Evolutionary conservation across 1,140 invertebrate genomes (phyloP).

Genomic region (Zaprionus capensis): DNA sequence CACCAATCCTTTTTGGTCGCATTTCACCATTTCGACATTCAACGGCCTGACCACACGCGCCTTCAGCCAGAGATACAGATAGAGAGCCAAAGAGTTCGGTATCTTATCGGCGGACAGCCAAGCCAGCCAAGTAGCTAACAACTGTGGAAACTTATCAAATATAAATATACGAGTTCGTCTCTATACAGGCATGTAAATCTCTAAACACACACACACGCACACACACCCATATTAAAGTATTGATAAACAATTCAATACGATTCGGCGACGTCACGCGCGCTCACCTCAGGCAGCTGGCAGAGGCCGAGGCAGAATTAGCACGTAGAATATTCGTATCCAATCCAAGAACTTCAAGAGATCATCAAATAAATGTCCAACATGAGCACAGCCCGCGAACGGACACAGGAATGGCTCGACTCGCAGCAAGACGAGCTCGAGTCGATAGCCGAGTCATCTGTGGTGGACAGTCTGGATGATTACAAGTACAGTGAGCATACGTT

Average conservation of each 20-base stretch:
- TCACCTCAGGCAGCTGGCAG: not conserved
- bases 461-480: conserved; percentile 70
- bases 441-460: conserved; percentile 70
- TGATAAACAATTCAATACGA: conserved; percentile 36
- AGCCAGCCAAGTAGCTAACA: conserved; percentile 1
- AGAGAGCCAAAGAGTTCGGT: conserved; percentile 11
- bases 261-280: conserved; percentile 39
- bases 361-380: conserved; percentile 48
- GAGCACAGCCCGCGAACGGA: conserved; percentile 54
- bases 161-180: conserved; percentile 15
- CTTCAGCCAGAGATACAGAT: not conserved
- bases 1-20: conserved; percentile 3
- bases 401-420: conserved; percentile 57
- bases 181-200: conserved; percentile 33
- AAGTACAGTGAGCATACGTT: conserved; percentile 60
- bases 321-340: conserved; percentile 6
- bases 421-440: conserved; percentile 71
- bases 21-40: not conserved
- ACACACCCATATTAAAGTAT: conserved; percentile 36
- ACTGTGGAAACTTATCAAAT: conserved; percentile 51
- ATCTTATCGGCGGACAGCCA: conserved; percentile 50
- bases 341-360: not conserved
- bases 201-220: not conserved
- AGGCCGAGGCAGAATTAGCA: conserved; percentile 3
- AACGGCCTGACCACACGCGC: conserved; percentile 4